phyloP scores from a whole-genome alignment of 2,797 vertebrate genomes.

The Hemitrygon akajei region DNA sequence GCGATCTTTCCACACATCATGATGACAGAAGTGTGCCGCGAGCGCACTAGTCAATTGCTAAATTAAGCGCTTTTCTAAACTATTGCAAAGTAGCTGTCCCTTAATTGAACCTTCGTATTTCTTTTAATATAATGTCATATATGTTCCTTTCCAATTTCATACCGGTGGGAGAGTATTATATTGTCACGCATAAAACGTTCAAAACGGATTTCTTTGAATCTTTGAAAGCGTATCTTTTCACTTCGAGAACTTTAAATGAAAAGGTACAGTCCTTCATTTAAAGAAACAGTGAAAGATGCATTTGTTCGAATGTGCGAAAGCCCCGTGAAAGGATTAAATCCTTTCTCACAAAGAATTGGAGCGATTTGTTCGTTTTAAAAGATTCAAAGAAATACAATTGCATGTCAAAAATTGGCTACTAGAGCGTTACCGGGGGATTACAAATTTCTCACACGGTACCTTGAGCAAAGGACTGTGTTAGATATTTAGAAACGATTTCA shows the following conservation, averaged over 20 bases:
- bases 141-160: neutral
- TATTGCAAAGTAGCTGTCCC: neutral
- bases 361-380: constrained; percentile 8
- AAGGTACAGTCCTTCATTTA: neutral
- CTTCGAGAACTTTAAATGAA: neutral
- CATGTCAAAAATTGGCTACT: neutral
- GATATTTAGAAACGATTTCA: neutral
- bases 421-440: neutral
- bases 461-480: neutral
- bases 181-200: neutral
- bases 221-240: too few relatives aligned
- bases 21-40: neutral
- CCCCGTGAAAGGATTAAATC: neutral
- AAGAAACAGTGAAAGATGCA: neutral
- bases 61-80: neutral
- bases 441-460: neutral
- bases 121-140: neutral
- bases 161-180: neutral
- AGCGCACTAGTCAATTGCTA: neutral
- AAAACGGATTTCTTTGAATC: neutral
- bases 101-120: neutral
- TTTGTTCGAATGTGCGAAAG: neutral
- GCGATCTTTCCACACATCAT: neutral
- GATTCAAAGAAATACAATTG: neutral
- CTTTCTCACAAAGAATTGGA: neutral